Evolutionary conservation across 2,797 vertebrate species (phyloP), one percentile per base, ranked within the genome.

Genomic region (Squalus acanthias): DNA sequence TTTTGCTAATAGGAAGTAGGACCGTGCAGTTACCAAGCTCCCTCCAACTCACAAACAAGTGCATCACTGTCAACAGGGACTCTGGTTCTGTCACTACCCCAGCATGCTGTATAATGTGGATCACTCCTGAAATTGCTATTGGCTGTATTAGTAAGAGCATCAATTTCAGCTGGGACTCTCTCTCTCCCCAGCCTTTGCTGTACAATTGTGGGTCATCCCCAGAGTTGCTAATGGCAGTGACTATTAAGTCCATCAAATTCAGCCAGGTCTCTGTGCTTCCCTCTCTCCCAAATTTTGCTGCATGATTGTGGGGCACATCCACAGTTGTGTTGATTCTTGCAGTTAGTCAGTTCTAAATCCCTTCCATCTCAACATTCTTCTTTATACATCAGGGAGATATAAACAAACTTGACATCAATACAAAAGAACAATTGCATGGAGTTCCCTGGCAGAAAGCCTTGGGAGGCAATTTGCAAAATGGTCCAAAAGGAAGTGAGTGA

Each of bases 401-500:
- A 69, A 22, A 20, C 15, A 69, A 69, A 69, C 20, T 69, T 20
- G 20, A 20, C 67, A 69, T 20, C 67, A 69, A 69, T 22, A 69
- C 67, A 69, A 22, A 69, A 69, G 57, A 57, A 57, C 57, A 57
- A 57, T 57, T 57, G 57, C 57, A 50, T 7, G 60, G 60, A 50
- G 67, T 22, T 69, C 67, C 67, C 20, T 22, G 15, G 17, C 3
- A 69, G 67, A 69, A 69, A 69, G 17, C 17, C 20, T 69, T 69
- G 67, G 67, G 20, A 20, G 67, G 17, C 67, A 69, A 69, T 22
- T 22, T 69, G 67, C 15, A 69, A 15, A 94, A 50, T 46, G 60
- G 72, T 97, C 96, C 17, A 94, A 96, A 96, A 96, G 96, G 96
- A 97, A 96, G 96, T 29, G 95, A 96, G 0, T 12, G 29, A 33